Evolutionary conservation across 2,888 invertebrate species (phyloP).

Genomic region (Drosophila ustulata): DNA sequence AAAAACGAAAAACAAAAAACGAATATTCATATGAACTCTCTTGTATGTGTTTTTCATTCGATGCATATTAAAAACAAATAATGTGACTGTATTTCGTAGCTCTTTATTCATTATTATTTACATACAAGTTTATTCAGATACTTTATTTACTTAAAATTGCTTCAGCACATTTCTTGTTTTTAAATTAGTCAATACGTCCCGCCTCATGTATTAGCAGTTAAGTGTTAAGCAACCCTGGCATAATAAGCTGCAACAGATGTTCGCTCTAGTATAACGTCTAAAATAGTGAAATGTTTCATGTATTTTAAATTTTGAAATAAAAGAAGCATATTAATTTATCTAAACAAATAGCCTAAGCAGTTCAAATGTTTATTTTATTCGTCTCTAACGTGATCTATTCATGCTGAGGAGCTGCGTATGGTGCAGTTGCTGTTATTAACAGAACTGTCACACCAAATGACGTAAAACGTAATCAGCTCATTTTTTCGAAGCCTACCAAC

Average conservation of each 20-base stretch:
- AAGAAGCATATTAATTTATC: too few species aligned
- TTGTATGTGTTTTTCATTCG: conserved; percentile 31
- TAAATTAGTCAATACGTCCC: neutral
- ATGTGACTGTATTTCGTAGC: conserved; percentile 10
- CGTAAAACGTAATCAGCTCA: conserved; percentile 1
- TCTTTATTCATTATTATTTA: neutral
- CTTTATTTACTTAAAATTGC: neutral
- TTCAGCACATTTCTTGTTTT: neutral
- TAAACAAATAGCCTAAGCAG: too few species aligned
- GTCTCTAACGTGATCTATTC: neutral
- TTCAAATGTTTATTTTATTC: neutral
- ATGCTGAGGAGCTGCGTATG: neutral
- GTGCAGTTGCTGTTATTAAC: conserved; percentile 9
- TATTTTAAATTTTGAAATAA: too few species aligned
- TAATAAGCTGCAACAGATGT: too few species aligned
- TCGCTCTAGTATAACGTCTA: too few species aligned
- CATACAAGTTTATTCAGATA: neutral
- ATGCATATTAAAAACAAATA: conserved; percentile 32
- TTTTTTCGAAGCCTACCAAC: conserved; percentile 8
- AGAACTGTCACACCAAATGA: neutral
- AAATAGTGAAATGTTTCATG: too few species aligned
- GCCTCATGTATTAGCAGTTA: too few species aligned
- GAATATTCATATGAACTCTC: conserved; percentile 41
- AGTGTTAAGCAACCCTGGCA: too few species aligned
- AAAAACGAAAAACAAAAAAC: neutral